Base-by-base conservation (phyloP, 2,113 vertebrate genomes). In the Rousettus leschenaultii region DNA sequence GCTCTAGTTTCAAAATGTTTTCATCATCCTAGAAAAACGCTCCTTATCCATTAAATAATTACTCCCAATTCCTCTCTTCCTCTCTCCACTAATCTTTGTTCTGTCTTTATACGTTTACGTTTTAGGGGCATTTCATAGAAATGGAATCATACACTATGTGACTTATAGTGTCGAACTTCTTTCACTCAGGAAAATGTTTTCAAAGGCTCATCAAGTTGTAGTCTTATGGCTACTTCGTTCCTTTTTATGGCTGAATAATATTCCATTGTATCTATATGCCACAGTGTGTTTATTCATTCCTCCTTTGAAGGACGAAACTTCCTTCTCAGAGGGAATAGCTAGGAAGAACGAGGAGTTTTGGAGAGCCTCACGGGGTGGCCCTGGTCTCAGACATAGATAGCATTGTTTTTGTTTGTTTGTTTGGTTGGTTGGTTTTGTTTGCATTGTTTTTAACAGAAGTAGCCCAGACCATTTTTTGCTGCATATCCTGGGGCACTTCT, bases 181-280 rank as follows among this genome's bases (percentile, higher is more conserved):
- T 92, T 74, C 51, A 33, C 4, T 33, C 2, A 74, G 30, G 2
- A 14, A 15, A 6, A 12, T n/a, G 65, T 35, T 65, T 93, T 30
- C 18, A 18, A 75, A 75, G 35, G 59, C 26, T 43, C 51, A 33
- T 16, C n/a, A 9, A 9, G 22, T 38, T 48, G 18, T 55, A 2
- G 3, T 35, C 7, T 7, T n/a, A 24, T 18, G 35, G 19, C 33
- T 13, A 28, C 28, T 51, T 48, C 45, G 2, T 70, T 74, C 35
- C 51, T 91, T 92, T 95, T 89, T 24, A 7, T n/a, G 40, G 35
- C 63, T 53, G 77, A 89, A 18, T 89, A 86, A 74, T 79, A 89
- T 19, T 89, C 89, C 74, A 33, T 5, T 63, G 26, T 8, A 2
- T 8, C 21, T 5, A 12, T 6, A 30, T 2, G 7, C 28, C 40